Percentiles rank a stretch among this genome's conserved stretches.
Conservation (phyloP, 1,140 invertebrate genomes). For the Aphaenogaster ashmeadi region DNA sequence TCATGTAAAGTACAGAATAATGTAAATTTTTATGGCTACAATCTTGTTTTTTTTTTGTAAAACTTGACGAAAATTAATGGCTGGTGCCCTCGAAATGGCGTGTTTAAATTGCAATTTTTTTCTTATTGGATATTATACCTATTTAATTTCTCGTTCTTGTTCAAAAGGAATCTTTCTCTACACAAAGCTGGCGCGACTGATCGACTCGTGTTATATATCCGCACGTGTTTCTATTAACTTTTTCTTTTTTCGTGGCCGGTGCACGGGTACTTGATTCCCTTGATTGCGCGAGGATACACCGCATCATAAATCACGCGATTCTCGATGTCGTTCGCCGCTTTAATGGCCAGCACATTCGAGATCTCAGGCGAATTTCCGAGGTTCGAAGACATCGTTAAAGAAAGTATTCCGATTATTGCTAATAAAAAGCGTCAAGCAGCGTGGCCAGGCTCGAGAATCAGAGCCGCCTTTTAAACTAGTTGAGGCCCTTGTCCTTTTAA, state of each 20-base stretch:
- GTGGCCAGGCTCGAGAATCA: neutral
- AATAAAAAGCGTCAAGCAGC: constrained; percentile 37
- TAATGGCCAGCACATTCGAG: neutral
- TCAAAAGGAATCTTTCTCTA: neutral
- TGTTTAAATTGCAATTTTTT: neutral
- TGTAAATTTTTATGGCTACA: neutral
- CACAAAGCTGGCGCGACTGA: neutral
- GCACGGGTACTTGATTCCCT: neutral
- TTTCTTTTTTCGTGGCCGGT: neutral
- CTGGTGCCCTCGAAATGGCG: neutral
- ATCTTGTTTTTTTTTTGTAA: neutral
- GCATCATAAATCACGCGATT: neutral
- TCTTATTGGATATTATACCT: neutral
- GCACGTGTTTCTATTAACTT: constrained; percentile 4
- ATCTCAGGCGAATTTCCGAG: neutral
- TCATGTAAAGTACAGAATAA: neutral
- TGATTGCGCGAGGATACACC: neutral
- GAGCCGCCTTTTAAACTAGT: neutral
- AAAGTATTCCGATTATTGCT: constrained; percentile 38
- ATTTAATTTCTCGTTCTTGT: constrained; percentile 3
- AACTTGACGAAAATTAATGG: constrained; percentile 13
- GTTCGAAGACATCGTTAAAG: constrained; percentile 39
- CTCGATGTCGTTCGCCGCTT: neutral
- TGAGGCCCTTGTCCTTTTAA: neutral
- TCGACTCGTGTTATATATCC: neutral